Percentiles rank a stretch among this genome's conserved stretches.
These are phyloP conservation scores for Brachyistius frenatus DNA, from an alignment of 2,113 vertebrate genomes.

Conservation along the genomic window DNA sequence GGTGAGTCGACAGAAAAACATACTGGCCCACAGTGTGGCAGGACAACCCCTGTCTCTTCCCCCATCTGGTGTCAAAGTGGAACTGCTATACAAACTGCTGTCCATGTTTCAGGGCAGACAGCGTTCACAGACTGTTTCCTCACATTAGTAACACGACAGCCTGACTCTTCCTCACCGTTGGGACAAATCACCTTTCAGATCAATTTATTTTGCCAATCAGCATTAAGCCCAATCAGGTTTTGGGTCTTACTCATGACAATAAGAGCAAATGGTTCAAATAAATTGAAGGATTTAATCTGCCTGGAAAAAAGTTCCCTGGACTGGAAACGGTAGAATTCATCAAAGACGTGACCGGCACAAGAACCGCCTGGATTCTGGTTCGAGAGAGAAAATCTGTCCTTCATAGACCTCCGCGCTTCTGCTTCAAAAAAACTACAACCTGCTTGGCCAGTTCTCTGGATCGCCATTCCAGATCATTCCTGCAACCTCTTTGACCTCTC, in stretches of 20 bases:
- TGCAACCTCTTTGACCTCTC: slow-evolving; percentile 35
- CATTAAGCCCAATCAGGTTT: slow-evolving; percentile 41
- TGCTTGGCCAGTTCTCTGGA: slow-evolving; percentile 62
- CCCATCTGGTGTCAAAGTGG: slow-evolving; percentile 66
- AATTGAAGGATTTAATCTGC: slow-evolving; percentile 32
- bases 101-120: slow-evolving; percentile 44
- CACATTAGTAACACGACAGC: slow-evolving; percentile 29
- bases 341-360: slow-evolving; percentile 20
- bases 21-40: slow-evolving; percentile 91
- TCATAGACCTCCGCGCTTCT: slow-evolving; percentile 8
- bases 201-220: slow-evolving; percentile 52
- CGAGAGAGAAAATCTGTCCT: slow-evolving; percentile 5
- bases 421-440: slow-evolving; percentile 20
- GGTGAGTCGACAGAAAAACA: slow-evolving; percentile 75
- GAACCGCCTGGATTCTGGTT: slow-evolving; percentile 44
- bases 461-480: slow-evolving; percentile 71
- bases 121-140: slow-evolving; percentile 50
- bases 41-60: slow-evolving; percentile 75
- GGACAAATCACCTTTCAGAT: slow-evolving; percentile 54
- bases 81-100: slow-evolving; percentile 62
- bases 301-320: slow-evolving; percentile 9
- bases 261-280: slow-evolving; percentile 42
- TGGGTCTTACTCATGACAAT: slow-evolving; percentile 19
- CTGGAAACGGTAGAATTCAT: slow-evolving; percentile 32
- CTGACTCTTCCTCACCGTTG: slow-evolving; percentile 38